Percentiles rank a stretch among this genome's conserved stretches.
These are phyloP conservation scores for Oncorhynchus nerka DNA, from an alignment of 2,113 vertebrate species.

Conservation along the genomic window DNA sequence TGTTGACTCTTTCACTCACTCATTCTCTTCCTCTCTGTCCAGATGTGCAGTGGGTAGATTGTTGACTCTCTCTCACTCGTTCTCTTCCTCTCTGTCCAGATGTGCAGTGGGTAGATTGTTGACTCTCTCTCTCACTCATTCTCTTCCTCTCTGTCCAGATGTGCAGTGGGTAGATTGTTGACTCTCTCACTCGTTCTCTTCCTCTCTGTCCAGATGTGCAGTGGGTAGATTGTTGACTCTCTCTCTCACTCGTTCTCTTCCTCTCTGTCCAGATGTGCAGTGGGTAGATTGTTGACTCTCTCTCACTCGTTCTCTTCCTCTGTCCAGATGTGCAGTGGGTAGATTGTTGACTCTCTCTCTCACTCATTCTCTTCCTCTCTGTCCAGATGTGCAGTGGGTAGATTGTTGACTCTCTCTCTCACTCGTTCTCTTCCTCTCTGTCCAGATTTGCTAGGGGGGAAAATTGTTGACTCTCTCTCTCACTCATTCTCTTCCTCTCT, in stretches of 20 bases:
- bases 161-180: constrained; percentile 64
- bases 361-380: not conserved
- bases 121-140: not conserved
- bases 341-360: no score
- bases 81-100: constrained; percentile 57
- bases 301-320: not conserved
- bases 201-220: constrained; percentile 73
- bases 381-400: constrained; percentile 79
- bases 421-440: not conserved
- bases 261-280: not conserved
- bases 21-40: not conserved
- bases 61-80: not conserved
- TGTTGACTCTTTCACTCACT: no score
- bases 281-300: not conserved
- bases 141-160: constrained; percentile 65
- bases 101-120: constrained; percentile 71
- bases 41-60: constrained; percentile 54
- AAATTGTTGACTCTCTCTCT: no score
- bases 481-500: not conserved
- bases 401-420: not conserved
- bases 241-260: no score
- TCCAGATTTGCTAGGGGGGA: constrained; percentile 79
- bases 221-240: constrained; percentile 52
- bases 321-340: constrained; percentile 79
- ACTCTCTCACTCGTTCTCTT: not conserved